These are phyloP conservation scores for Zoanthus solanderi DNA, from an alignment of 92 coral and sea anemone genomes.

Conservation along the genomic window DNA sequence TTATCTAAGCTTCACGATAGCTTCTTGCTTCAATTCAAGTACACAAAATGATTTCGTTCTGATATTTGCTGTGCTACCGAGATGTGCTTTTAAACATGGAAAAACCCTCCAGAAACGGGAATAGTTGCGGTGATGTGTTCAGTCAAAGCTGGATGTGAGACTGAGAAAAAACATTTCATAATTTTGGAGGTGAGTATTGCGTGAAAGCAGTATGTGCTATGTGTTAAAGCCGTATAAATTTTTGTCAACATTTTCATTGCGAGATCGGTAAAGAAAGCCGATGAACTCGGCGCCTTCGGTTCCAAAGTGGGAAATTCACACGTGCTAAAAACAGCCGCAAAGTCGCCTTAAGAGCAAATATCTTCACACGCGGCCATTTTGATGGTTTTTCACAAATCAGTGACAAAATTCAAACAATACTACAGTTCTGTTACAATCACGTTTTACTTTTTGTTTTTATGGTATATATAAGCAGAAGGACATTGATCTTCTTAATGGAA, in stretches of 20 bases:
- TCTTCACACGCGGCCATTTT: conserved; percentile 41
- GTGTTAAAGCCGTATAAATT: neutral
- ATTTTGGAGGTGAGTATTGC: conserved; percentile 7
- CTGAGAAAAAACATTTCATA: neutral
- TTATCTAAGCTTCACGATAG: neutral
- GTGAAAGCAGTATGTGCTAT: neutral
- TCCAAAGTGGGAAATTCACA: conserved; percentile 43
- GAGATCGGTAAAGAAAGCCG: neutral
- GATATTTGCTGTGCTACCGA: neutral
- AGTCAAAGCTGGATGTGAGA: neutral
- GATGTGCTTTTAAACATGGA: neutral
- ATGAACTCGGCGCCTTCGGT: conserved; percentile 32
- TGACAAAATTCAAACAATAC: conserved; percentile 23
- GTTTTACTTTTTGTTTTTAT: neutral
- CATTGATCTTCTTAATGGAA: neutral
- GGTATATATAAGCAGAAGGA: neutral
- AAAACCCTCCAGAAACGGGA: conserved; percentile 1
- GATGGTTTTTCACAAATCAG: conserved; percentile 40
- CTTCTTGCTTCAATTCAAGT: neutral
- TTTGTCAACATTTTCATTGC: neutral
- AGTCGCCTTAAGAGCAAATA: conserved; percentile 45
- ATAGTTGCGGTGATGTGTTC: neutral
- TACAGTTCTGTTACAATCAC: conserved; percentile 10
- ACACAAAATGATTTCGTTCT: neutral
- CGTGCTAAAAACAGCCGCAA: conserved; percentile 52